Evolutionary conservation across 2,113 vertebrate genomes (phyloP).

Genomic region (Hydropotes inermis): DNA sequence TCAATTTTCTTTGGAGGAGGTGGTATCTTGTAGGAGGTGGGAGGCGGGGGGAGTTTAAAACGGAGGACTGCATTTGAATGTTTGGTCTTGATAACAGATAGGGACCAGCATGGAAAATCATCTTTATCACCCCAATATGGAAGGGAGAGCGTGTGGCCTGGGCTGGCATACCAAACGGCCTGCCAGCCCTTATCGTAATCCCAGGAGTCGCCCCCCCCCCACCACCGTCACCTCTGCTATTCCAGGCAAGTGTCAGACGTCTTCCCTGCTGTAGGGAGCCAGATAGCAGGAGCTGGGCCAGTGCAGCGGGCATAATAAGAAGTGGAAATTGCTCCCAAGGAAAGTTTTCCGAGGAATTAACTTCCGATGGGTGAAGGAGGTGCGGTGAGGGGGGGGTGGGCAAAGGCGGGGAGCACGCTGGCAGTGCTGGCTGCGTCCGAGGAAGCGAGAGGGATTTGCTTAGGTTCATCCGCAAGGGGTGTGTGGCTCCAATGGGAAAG

Average conservation of each 20-base stretch:
- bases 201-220: conserved; percentile 41
- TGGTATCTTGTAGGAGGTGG: conserved; percentile 27
- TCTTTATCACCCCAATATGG: conserved; percentile 52
- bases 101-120: conserved; percentile 75
- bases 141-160: conserved; percentile 20
- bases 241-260: conserved; percentile 59
- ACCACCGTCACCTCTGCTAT: conserved; percentile 60
- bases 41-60: not conserved
- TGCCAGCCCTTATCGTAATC: conserved; percentile 74
- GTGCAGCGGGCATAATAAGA: conserved; percentile 72
- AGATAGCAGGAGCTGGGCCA: conserved; percentile 63
- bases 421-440: rapidly evolving
- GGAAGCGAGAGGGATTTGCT: not conserved
- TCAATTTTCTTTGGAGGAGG: conserved; percentile 71
- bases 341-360: conserved; percentile 79
- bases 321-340: conserved; percentile 78
- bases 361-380: conserved; percentile 64
- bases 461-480: not conserved
- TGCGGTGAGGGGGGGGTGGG: not conserved
- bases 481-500: rapidly evolving
- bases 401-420: rapidly evolving
- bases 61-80: conserved; percentile 65
- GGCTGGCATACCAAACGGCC: conserved; percentile 73
- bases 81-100: conserved; percentile 78
- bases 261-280: conserved; percentile 64